Evolutionary conservation across 2,888 invertebrate genomes (phyloP).

Genomic region (Aleiodes leptofemur): DNA sequence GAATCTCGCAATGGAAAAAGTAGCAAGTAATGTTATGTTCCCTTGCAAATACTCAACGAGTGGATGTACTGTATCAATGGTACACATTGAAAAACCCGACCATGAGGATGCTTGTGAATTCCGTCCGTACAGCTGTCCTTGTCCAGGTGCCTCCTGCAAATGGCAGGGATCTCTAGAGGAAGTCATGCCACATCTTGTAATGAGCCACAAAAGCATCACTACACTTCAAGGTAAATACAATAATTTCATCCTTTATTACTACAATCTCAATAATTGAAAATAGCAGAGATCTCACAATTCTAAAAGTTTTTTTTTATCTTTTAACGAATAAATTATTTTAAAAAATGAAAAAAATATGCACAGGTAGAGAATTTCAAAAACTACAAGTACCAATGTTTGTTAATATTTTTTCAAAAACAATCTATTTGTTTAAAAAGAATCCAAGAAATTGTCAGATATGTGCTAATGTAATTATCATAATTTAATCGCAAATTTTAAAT

Average conservation of each 20-base stretch:
- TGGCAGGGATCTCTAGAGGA: conserved; percentile 99
- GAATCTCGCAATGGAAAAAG: conserved; percentile 99
- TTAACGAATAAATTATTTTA: too few species aligned
- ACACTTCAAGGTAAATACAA: conserved; percentile 91
- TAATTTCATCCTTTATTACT: not conserved
- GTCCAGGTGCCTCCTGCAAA: conserved; percentile 99
- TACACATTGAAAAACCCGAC: conserved; percentile 98
- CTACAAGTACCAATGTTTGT: not conserved
- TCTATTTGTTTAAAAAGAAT: too few species aligned
- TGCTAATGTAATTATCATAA: too few species aligned
- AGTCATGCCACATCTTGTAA: conserved; percentile 99
- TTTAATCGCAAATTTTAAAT: too few species aligned
- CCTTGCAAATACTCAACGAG: conserved; percentile 98
- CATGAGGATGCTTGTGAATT: conserved; percentile 99
- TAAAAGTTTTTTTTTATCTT: too few species aligned
- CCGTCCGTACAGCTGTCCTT: conserved; percentile 98
- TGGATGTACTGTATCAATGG: conserved; percentile 93
- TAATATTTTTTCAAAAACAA: too few species aligned
- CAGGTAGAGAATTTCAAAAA: too few species aligned
- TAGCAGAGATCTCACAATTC: too few species aligned
- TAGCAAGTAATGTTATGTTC: conserved; percentile 98
- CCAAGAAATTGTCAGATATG: too few species aligned
- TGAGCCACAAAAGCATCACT: conserved; percentile 98
- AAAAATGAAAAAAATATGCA: too few species aligned
- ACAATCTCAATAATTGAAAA: not conserved